Base-by-base conservation (phyloP, 2,888 invertebrate species). In the Pteria penguin region DNA sequence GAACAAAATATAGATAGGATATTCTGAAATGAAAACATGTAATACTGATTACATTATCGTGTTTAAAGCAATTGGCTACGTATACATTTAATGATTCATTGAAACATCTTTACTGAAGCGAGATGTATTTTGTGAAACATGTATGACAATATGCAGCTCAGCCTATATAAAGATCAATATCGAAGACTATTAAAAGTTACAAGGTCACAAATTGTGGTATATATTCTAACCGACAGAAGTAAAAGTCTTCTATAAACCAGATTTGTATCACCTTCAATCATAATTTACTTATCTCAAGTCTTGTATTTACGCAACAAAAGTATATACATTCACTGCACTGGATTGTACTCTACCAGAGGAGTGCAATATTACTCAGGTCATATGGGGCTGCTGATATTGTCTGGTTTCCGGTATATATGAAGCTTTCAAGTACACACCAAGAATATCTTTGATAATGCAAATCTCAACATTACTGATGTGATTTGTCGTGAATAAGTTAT, bases 401-500 rank as follows among this genome's bases (percentile, higher is more conserved):
- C 65, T 65, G 14, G 65, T 65, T 45, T 65, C 65, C 24, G 65
- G 65, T 65, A 65, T 24, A 24, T 45, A 65, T 4, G 5, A 4
- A 11, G 65, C 32, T 45, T 65, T 65, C 36, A 65, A 18, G 24
- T 36, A 65, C 24, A 65, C 4, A 65, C 24, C 33, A 0, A 11
- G 33, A 8, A 45, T 65, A 2, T n/a, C 36, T 29, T 18, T 4
- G 24, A 45, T n/a, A n/a, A 22, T n/a, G 24, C 22, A 26, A 14
- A 45, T 65, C 4, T 36, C 18, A 8, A 65, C 65, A 65, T 65
- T 26, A 8, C 1, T 14, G 4, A 65, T 45, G 24, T 65, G 65
- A 26, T 45, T 65, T 22, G 65, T 45, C 24, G 26, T 24, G 31
- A 45, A 45, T 29, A 65, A 26, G 14, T 24, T 65, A 26, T 65